Evolutionary conservation across 2,113 vertebrate genomes (phyloP).

Genomic region (Chaenocephalus aceratus): DNA sequence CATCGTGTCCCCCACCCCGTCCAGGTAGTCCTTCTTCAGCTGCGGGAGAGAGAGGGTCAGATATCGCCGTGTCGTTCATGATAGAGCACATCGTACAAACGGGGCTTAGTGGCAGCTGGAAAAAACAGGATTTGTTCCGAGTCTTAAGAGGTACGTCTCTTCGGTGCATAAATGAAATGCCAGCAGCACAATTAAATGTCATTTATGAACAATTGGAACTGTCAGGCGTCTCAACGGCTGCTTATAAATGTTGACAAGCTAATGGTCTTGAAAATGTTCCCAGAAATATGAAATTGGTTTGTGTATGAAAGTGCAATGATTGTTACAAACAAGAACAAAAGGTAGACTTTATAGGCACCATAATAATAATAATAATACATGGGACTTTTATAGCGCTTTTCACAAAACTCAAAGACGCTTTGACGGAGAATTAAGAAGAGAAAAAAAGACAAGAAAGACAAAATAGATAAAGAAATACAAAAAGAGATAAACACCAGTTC

Average conservation of each 20-base stretch:
- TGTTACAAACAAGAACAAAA: not conserved
- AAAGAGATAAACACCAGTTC: no score
- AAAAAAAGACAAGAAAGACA: no score
- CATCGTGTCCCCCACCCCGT: conserved; percentile 90
- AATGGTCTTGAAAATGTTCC: conserved; percentile 11
- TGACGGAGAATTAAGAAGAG: no score
- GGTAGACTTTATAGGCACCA: no score
- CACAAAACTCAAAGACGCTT: no score
- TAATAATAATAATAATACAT: no score
- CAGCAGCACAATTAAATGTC: not conserved
- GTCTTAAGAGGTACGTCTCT: not conserved
- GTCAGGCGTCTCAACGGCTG: not conserved
- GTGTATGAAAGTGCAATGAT: not conserved
- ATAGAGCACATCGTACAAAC: no score
- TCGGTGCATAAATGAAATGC: not conserved
- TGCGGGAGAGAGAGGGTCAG: conserved; percentile 46
- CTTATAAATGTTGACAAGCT: not conserved
- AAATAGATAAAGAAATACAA: no score
- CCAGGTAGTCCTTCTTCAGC: conserved; percentile 95
- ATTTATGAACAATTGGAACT: conserved; percentile 1
- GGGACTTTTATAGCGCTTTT: no score
- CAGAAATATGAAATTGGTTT: conserved; percentile 2
- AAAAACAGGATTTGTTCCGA: not conserved
- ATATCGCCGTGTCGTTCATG: no score
- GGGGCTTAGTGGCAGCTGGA: no score